Conservation (phyloP, 2,797 vertebrate genomes). For the Falco naumanni region DNA sequence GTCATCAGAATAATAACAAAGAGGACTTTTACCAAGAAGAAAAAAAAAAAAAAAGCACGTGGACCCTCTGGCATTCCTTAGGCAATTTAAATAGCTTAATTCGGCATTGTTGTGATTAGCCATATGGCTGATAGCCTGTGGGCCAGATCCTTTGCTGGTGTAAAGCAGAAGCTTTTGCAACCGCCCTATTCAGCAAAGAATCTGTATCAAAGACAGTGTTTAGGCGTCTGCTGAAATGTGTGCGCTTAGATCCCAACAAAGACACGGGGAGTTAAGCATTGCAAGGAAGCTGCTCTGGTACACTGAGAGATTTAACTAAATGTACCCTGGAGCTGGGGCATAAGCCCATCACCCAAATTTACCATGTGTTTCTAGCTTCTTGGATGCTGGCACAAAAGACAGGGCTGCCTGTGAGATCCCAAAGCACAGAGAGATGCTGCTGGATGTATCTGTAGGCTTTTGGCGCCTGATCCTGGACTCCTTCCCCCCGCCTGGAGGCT, state of each 20-base stretch:
- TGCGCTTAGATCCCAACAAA: not conserved
- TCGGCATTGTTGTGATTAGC: conserved; percentile 54
- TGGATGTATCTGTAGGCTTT: not conserved
- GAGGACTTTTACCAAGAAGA: conserved; percentile 32
- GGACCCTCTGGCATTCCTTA: conserved; percentile 27
- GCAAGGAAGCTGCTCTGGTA: not conserved
- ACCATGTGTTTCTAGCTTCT: fast-evolving
- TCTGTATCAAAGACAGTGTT: not conserved
- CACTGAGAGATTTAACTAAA: not conserved
- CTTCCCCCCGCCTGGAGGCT: not conserved
- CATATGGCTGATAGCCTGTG: conserved; percentile 33
- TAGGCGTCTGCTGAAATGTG: not conserved
- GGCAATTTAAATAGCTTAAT: conserved; percentile 69
- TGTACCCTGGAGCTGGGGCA: not conserved
- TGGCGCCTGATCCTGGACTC: not conserved
- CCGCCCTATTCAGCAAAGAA: conserved; percentile 15
- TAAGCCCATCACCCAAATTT: not conserved
- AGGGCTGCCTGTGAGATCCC: not conserved
- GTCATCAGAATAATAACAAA: conserved; percentile 62
- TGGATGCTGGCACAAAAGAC: not conserved
- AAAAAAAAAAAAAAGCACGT: not conserved
- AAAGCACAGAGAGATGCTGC: not conserved
- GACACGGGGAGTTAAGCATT: not conserved
- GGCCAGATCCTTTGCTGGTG: conserved; percentile 37
- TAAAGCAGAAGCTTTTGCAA: conserved; percentile 10